Base-by-base conservation (phyloP, 2,797 vertebrate genomes). In the Neomorphus geoffroyi region DNA sequence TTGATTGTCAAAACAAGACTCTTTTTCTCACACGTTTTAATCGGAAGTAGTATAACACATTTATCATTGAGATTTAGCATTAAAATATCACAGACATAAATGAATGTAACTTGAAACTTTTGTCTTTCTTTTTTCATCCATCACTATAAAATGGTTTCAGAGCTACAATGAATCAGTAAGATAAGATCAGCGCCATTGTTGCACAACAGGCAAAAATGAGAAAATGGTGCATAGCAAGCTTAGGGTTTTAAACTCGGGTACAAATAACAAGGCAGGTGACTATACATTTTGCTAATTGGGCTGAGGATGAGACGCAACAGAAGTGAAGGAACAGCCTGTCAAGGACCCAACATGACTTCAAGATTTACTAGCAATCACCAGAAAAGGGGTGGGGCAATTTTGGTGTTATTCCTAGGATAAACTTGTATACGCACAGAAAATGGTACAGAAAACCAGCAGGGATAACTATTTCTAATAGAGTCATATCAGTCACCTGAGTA, bases 311-410 rank as follows among this genome's bases (percentile, higher is more conserved):
- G 84, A 91, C 6, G n/a, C 73, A 91, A 80, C 56, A 94, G 84
- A 95, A 85, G 77, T 87, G 67, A 96, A 97, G 94, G 91, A 96
- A 90, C 81, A 96, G 92, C 89, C 81, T 94, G 80, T 78, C 73
- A 95, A 89, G 45, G 22, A 75, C 53, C 81, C 71, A 80, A n/a
- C 91, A 91, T 8, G 41, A 96, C 88, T 86, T 84, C 18, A 51
- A 69, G 78, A 58, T 92, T 80, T 75, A 91, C 86, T 75, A 80
- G 70, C 61, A 87, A 93, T 54, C 91, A 73, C 80, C 14, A 41
- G 43, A 39, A 88, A 75, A 83, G 2, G 56, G 11, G 22, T 24
- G 18, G 30, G 21, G 17, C 12, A 73, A 78, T 70, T 69, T 18
- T 50, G 50, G 53, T 94, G 60, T 39, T 69, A 39, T 66, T 92